phyloP scores from a whole-genome alignment of 1,140 invertebrate genomes.

The Drosophila varians region DNA sequence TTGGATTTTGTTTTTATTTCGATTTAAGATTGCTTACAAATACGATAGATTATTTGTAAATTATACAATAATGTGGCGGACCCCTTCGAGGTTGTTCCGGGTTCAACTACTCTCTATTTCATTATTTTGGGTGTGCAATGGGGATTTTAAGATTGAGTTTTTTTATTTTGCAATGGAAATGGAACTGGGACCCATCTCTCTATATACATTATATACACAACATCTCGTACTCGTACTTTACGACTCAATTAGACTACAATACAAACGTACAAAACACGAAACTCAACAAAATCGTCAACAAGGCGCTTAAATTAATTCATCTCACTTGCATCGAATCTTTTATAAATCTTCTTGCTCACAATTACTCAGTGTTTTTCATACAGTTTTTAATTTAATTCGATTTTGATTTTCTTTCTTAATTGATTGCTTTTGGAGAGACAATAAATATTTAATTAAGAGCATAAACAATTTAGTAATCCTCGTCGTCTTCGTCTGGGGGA shows the following conservation, averaged over 20 bases:
- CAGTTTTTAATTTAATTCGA: conserved; percentile 60
- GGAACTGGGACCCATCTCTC: conserved; percentile 51
- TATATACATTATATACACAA: conserved; percentile 78
- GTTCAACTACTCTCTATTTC: too few relatives aligned
- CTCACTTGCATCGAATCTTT: conserved; percentile 46
- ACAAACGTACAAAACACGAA: conserved; percentile 70
- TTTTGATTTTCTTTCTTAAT: conserved; percentile 17
- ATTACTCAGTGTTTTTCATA: conserved; percentile 13
- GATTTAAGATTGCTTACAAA: conserved; percentile 60
- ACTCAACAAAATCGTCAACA: conserved; percentile 76
- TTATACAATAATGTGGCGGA: conserved; percentile 66
- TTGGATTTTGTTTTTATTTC: conserved; percentile 67
- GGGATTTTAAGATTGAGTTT: neutral
- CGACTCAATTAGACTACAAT: conserved; percentile 66
- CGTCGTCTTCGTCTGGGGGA: conserved; percentile 84
- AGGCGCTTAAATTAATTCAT: conserved; percentile 66
- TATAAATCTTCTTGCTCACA: conserved; percentile 6
- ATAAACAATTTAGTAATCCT: conserved; percentile 71
- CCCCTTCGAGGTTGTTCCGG: conserved; percentile 31
- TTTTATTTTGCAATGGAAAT: conserved; percentile 8
- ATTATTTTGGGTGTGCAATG: conserved; percentile 10
- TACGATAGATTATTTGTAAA: conserved; percentile 72
- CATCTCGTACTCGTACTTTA: conserved; percentile 4
- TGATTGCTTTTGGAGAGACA: conserved; percentile 50
- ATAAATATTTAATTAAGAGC: conserved; percentile 70